Conservation (phyloP, 2,113 vertebrate species). For the Pandion haliaetus region DNA sequence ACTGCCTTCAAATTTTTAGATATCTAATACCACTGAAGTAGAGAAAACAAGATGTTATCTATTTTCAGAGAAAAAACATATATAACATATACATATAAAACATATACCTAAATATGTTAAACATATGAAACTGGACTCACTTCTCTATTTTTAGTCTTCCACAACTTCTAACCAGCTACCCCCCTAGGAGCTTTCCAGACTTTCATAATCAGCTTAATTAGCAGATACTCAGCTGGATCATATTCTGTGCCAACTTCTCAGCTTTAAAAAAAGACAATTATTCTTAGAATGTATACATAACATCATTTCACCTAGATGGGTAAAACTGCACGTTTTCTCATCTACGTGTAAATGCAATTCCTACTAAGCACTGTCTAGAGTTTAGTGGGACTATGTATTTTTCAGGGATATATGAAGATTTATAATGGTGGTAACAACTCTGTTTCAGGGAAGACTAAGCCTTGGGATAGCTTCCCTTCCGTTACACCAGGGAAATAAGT, state of each 20-base stretch:
- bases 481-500: neutral
- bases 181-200: neutral
- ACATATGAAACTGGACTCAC: neutral
- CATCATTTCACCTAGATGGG: neutral
- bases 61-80: neutral
- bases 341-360: neutral
- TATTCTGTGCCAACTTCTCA: neutral
- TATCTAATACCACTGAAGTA: neutral
- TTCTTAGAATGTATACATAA: neutral
- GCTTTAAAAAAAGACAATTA: neutral
- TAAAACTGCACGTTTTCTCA: neutral
- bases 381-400: neutral
- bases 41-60: neutral
- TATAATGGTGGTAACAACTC: neutral
- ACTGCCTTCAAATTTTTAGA: neutral
- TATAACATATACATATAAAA: too few relatives aligned
- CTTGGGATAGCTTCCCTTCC: neutral
- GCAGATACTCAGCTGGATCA: neutral
- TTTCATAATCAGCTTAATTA: constrained; percentile 21
- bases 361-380: neutral
- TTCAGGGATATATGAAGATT: neutral
- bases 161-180: neutral
- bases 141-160: neutral
- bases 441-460: neutral
- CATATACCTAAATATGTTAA: neutral